Evolutionary conservation across 1,140 invertebrate genomes (phyloP).

Genomic region (Formica selysi): DNA sequence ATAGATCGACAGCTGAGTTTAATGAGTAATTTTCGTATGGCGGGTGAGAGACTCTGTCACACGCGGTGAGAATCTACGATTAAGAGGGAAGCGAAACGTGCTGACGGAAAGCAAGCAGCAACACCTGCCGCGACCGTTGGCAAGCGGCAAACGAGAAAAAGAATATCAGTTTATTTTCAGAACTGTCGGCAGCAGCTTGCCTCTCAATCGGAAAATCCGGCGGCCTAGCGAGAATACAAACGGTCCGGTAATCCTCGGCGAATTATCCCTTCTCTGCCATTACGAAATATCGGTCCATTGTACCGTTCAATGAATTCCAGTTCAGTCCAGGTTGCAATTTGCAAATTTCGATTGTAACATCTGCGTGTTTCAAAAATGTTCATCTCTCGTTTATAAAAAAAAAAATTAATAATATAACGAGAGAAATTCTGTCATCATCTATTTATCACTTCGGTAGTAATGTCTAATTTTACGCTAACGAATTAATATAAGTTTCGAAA

Average conservation of each 20-base stretch:
- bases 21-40: slow-evolving; percentile 26
- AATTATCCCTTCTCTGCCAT: not conserved
- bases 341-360: not conserved
- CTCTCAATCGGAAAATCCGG: not conserved
- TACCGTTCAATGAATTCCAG: not conserved
- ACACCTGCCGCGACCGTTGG: slow-evolving; percentile 16
- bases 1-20: slow-evolving; percentile 24
- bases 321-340: not conserved
- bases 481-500: slow-evolving; percentile 29
- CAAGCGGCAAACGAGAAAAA: slow-evolving; percentile 29
- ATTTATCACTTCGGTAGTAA: not conserved
- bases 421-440: not conserved
- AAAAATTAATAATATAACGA: not conserved
- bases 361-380: too few species aligned
- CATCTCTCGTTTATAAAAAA: not conserved
- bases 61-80: slow-evolving; percentile 25
- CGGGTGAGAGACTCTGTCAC: slow-evolving; percentile 3
- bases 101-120: slow-evolving; percentile 1
- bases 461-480: not conserved
- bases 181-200: slow-evolving; percentile 3
- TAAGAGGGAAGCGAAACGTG: slow-evolving; percentile 3
- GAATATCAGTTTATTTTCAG: slow-evolving; percentile 39
- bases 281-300: not conserved
- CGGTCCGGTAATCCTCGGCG: not conserved
- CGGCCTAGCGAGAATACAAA: slow-evolving; percentile 2